A percentile compares a stretch with the other conserved stretches of the same genome.
Conservation (phyloP, 2,113 vertebrate genomes). For the Phylloscopus trochiloides region DNA sequence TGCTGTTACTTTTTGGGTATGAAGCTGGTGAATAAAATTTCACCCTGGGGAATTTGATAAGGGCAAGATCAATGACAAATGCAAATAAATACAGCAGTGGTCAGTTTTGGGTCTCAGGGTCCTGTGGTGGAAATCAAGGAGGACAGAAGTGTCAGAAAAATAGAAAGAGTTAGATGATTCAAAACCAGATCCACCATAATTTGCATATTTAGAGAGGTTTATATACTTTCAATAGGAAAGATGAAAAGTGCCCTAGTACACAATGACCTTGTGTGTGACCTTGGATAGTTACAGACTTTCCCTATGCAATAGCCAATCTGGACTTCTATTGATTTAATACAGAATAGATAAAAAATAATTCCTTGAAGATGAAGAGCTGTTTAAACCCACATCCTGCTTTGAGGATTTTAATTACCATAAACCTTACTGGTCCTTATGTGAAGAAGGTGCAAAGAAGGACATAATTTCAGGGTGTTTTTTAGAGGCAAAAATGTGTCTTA, state of each 20-base stretch:
- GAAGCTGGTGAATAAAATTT: neutral
- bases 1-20: neutral
- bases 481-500: neutral
- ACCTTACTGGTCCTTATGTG: neutral
- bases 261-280: neutral
- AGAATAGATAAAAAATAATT: neutral
- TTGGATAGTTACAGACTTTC: neutral
- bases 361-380: neutral
- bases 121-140: neutral
- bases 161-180: neutral
- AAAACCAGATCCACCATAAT: neutral
- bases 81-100: fast-evolving
- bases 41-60: neutral
- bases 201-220: neutral
- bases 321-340: neutral
- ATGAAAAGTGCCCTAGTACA: neutral
- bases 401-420: neutral
- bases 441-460: neutral
- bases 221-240: neutral
- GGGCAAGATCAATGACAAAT: neutral
- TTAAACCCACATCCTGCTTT: neutral
- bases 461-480: neutral
- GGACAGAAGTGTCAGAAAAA: neutral
- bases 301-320: neutral
- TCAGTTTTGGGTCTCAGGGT: neutral